Percentiles rank a stretch among this genome's conserved stretches.
phyloP scores from a whole-genome alignment of 1,140 invertebrate species.

The Mamestra configurata region DNA sequence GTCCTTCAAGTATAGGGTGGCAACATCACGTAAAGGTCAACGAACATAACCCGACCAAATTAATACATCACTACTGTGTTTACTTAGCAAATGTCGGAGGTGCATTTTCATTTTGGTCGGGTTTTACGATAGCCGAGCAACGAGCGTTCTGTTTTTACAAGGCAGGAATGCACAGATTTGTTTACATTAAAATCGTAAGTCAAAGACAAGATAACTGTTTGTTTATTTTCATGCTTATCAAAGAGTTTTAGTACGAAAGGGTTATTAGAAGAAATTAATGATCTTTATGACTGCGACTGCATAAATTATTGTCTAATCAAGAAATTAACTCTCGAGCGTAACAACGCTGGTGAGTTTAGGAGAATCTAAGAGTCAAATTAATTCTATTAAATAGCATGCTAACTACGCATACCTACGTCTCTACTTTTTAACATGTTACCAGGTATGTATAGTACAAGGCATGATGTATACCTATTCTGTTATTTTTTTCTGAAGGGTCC shows the following conservation, averaged over 20 bases:
- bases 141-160: constrained; percentile 42
- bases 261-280: not conserved
- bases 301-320: constrained; percentile 7
- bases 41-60: constrained; percentile 62
- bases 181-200: constrained; percentile 49
- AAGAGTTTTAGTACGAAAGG: constrained; percentile 13
- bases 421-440: too few species aligned
- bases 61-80: constrained; percentile 38
- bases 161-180: constrained; percentile 47
- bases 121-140: constrained; percentile 53
- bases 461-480: too few species aligned
- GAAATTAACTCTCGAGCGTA: too few species aligned
- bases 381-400: too few species aligned
- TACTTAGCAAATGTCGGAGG: not conserved
- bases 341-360: too few species aligned
- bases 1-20: constrained; percentile 43
- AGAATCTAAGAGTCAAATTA: too few species aligned
- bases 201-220: constrained; percentile 43
- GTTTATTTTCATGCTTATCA: constrained; percentile 30
- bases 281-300: not conserved
- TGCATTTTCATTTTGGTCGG: constrained; percentile 59
- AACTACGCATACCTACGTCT: too few species aligned
- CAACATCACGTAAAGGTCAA: constrained; percentile 68
- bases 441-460: too few species aligned
- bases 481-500: not conserved